phyloP scores from a whole-genome alignment of 2,888 invertebrate genomes.

The Ophion ellenae region DNA sequence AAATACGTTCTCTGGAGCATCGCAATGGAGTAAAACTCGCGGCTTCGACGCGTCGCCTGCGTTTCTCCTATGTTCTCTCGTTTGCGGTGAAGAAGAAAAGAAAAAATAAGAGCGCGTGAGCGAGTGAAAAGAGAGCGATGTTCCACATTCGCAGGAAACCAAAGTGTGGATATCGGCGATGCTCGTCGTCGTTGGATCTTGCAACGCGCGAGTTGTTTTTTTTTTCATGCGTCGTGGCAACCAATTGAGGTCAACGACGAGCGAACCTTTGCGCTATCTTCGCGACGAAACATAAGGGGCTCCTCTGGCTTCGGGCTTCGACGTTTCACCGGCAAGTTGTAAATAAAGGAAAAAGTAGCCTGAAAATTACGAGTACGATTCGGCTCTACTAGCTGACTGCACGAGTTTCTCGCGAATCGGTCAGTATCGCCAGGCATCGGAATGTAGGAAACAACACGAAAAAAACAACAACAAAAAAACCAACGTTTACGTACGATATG shows the following conservation, averaged over 20 bases:
- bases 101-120: not conserved
- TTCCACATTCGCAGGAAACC: conserved; percentile 36
- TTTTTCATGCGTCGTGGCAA: conserved; percentile 8
- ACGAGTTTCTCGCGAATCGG: conserved; percentile 49
- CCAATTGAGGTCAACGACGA: conserved; percentile 12
- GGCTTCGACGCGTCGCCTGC: conserved; percentile 11
- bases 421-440: not conserved
- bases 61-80: conserved; percentile 48
- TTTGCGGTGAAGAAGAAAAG: conserved; percentile 7
- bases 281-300: conserved; percentile 9
- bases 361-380: conserved; percentile 41
- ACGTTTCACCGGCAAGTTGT: conserved; percentile 55
- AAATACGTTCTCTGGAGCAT: conserved; percentile 95
- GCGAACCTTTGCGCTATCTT: conserved; percentile 6
- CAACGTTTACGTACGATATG: not conserved
- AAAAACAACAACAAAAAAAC: conserved; percentile 35
- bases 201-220: not conserved
- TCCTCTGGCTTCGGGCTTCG: conserved; percentile 35
- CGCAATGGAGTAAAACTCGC: conserved; percentile 85
- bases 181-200: conserved; percentile 29
- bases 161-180: conserved; percentile 40
- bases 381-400: conserved; percentile 46
- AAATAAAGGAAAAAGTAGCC: conserved; percentile 57
- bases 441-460: conserved; percentile 1
- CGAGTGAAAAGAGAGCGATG: conserved; percentile 15